These are phyloP conservation scores for Pedionomus torquatus DNA, from an alignment of 2,113 vertebrate species.

Conservation along the genomic window DNA sequence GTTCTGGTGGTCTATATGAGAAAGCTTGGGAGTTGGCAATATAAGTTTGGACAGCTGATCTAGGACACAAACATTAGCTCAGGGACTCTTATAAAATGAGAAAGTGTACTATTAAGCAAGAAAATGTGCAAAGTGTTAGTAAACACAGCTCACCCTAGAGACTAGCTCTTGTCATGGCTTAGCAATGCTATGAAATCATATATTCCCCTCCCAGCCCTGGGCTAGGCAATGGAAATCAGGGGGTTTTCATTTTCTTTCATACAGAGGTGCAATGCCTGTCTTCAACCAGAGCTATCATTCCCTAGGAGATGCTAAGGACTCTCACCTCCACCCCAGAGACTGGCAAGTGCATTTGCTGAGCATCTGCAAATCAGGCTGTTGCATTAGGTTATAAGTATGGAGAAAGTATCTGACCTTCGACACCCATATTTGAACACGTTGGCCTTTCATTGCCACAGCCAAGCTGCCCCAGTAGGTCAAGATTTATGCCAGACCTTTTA, in stretches of 20 bases:
- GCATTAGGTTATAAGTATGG: background rate
- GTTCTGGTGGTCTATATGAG: background rate
- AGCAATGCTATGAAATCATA: conserved; percentile 63
- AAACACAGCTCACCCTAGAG: conserved; percentile 40
- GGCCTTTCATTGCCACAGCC: background rate
- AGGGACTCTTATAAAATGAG: conserved; percentile 19
- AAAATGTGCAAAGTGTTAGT: conserved; percentile 35
- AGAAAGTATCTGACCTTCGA: background rate
- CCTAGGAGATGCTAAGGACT: background rate
- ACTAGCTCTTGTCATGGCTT: conserved; percentile 36
- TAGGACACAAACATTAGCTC: background rate
- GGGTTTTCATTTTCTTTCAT: background rate
- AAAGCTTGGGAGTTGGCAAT: background rate
- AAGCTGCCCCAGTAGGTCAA: background rate
- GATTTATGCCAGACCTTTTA: background rate
- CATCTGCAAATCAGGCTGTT: background rate
- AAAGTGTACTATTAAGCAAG: conserved; percentile 6
- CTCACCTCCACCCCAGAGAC: background rate
- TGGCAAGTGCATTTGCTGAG: background rate
- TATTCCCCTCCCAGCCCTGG: conserved; percentile 6
- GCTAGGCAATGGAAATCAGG: background rate
- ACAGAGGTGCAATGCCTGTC: background rate
- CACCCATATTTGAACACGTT: background rate
- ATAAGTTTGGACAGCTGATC: conserved; percentile 2
- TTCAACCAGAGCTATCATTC: background rate